Evolutionary conservation across 2,797 vertebrate species (phyloP).

Genomic region (Kryptopterus vitreolus): DNA sequence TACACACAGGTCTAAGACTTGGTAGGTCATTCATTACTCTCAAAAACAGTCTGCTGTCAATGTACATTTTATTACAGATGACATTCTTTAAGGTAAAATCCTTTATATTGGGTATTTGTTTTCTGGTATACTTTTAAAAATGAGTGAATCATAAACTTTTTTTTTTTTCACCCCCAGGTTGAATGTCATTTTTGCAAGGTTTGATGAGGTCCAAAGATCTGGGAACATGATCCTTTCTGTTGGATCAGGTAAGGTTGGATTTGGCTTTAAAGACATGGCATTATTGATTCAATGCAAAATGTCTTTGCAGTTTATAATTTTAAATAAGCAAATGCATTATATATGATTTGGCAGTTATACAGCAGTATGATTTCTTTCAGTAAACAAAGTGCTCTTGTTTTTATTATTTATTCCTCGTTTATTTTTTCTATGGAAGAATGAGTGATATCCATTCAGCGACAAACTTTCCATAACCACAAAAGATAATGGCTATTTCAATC

Average conservation of each 20-base stretch:
- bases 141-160: neutral
- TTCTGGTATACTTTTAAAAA: neutral
- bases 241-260: constrained; percentile 28
- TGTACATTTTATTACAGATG: neutral
- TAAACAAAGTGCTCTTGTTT: neutral
- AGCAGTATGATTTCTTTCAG: neutral
- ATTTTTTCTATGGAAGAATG: neutral
- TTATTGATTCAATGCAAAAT: neutral
- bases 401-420: neutral
- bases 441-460: neutral
- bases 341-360: no score
- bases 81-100: neutral
- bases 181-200: constrained; percentile 98
- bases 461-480: neutral
- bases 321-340: neutral
- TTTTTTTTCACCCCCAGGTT: constrained; percentile 73
- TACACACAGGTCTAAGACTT: neutral
- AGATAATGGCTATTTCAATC: constrained; percentile 8
- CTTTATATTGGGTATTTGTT: neutral
- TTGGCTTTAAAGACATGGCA: neutral
- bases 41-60: neutral
- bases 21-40: constrained; percentile 9
- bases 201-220: constrained; percentile 97
- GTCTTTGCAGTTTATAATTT: neutral
- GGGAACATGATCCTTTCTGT: constrained; percentile 91